A percentile compares a stretch with the other conserved stretches of the same genome.
These are phyloP conservation scores for Tringa solitaria DNA, from an alignment of 2,113 vertebrate species.

Conservation along the genomic window DNA sequence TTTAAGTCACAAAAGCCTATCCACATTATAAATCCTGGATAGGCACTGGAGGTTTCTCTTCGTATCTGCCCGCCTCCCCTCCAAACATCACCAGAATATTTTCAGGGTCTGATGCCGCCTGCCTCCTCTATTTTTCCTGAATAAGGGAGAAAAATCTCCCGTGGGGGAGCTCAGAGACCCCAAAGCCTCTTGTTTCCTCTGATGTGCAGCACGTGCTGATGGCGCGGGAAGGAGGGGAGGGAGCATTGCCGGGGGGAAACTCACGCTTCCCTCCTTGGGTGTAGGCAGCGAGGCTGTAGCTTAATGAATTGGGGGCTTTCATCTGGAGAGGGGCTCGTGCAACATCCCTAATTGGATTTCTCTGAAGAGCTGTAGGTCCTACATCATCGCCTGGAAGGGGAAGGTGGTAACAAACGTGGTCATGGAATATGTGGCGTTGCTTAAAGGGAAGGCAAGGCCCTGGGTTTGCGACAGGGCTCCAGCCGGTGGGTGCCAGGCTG, in stretches of 20 bases:
- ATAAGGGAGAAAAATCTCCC: not conserved
- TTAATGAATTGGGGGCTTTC: not conserved
- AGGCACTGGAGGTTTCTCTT: not conserved
- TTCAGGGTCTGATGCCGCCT: not conserved
- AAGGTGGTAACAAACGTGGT: not conserved
- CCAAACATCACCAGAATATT: not conserved
- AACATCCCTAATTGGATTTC: not conserved
- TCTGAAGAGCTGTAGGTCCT: not conserved
- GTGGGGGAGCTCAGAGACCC: not conserved
- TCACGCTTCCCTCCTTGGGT: accelerated
- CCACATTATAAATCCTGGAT: not conserved
- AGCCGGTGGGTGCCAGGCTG: not conserved
- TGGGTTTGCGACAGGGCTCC: not conserved
- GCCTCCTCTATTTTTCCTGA: not conserved
- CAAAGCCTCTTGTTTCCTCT: not conserved
- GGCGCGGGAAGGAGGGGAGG: accelerated
- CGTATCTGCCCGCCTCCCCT: not conserved
- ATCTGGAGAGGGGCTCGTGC: not conserved
- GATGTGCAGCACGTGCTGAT: not conserved
- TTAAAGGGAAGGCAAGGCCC: not conserved
- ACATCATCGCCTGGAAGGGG: not conserved
- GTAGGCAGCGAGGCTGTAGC: not conserved
- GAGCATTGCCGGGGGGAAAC: not conserved
- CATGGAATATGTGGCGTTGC: not conserved
- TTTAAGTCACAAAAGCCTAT: not conserved